Base-by-base conservation (phyloP, 2,888 invertebrate genomes). In the Mythimna loreyi region DNA sequence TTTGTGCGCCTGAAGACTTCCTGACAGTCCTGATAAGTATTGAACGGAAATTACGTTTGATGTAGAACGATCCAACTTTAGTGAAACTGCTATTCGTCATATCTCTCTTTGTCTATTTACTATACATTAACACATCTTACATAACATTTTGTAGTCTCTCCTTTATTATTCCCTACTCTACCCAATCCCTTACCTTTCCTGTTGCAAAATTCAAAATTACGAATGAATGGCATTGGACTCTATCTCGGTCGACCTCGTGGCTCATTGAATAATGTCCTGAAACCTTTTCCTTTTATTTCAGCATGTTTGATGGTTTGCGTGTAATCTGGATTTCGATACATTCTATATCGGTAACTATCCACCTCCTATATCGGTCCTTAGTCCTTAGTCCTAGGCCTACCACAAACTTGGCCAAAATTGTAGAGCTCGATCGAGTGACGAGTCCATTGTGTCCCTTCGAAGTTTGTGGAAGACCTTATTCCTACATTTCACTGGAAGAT, bases 261-360 rank as follows among this genome's bases (percentile, higher is more conserved):
- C 78, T 67, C 40, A 33, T 55, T 63, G 43, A 75, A 70, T 73
- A 62, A 67, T 57, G 74, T 85, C 86, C 86, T 90, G 85, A 89
- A 86, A 82, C 73, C 72, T 81, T 90, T 86, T 87, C 83, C 85
- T 92, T 93, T 92, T 84, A 87, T 95, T 96, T 92, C 96, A 96
- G 96, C 95, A 86, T 95, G 94, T 95, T 93, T 96, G 92, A 95
- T 96, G 96, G 95, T 96, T 93, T 96, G 96, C 95, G 96, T 95
- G 92, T 96, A 96, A 95, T 93, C 93, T 91, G 93, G 94, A 93
- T 88, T 89, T 82, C 77, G 75, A 90, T 91, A 87, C 89, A 81
- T 90, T 87, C 70, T 92, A 87, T 92, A 91, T 93, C 90, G 95
- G 95, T 95, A 95, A 95, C 84, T 95, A 95, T 91, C 91, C 91